These are phyloP conservation scores for Entomyzon cyanotis DNA, from an alignment of 2,113 vertebrate species.

Conservation along the genomic window DNA sequence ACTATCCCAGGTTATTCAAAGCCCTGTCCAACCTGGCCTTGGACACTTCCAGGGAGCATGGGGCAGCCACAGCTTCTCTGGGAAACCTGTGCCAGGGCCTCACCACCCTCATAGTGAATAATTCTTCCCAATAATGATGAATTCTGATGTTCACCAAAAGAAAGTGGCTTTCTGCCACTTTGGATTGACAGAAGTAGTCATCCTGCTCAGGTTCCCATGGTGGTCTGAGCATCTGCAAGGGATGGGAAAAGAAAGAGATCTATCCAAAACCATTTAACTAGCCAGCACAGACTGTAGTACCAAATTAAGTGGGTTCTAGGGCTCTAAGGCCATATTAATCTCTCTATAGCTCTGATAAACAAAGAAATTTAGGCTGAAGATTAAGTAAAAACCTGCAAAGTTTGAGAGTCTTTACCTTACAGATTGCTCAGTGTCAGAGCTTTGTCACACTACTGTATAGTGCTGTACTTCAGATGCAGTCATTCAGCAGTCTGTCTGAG, in stretches of 20 bases:
- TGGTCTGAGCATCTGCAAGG: neutral
- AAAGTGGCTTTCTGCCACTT: neutral
- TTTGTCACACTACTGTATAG: neutral
- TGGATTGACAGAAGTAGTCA: neutral
- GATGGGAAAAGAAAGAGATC: neutral
- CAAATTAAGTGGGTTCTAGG: neutral
- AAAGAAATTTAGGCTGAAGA: constrained; percentile 15
- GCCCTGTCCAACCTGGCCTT: neutral
- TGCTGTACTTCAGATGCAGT: neutral
- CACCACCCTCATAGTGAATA: neutral
- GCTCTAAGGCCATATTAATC: neutral
- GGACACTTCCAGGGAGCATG: neutral
- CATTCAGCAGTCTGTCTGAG: neutral
- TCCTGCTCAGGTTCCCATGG: neutral
- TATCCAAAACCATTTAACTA: neutral
- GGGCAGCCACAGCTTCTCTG: neutral
- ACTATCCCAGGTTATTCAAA: neutral
- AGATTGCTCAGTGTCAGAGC: neutral
- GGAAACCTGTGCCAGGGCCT: neutral
- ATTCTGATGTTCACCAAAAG: neutral
- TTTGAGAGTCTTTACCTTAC: neutral
- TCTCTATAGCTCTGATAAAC: neutral
- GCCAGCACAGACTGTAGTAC: neutral
- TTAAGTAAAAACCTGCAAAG: neutral
- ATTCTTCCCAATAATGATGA: neutral